These are phyloP conservation scores for Cyanocitta stelleri DNA, from an alignment of 2,113 vertebrate species.

Conservation along the genomic window DNA sequence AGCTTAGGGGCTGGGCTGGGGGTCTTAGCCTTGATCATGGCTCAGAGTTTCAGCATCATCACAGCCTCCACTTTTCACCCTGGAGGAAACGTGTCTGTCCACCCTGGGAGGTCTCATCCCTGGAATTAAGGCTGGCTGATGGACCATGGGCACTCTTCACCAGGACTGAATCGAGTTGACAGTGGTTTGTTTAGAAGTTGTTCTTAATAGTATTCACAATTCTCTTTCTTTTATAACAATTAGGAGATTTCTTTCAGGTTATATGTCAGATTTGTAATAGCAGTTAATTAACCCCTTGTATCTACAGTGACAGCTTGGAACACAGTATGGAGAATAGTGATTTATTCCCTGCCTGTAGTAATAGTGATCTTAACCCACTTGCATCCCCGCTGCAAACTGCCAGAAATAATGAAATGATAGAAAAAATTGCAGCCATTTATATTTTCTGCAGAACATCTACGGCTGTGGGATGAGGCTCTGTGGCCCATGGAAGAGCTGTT, in stretches of 20 bases:
- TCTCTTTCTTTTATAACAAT: neutral
- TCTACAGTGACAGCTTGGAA: neutral
- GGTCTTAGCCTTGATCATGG: neutral
- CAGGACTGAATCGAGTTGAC: neutral
- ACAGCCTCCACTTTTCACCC: neutral
- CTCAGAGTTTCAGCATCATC: neutral
- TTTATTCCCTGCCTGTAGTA: neutral
- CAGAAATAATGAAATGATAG: neutral
- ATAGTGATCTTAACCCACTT: neutral
- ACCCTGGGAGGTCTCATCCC: neutral
- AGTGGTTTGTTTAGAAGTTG: neutral
- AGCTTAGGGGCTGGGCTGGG: neutral
- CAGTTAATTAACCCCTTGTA: neutral
- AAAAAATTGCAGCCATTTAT: neutral
- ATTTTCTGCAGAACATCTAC: neutral
- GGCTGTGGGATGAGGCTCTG: neutral
- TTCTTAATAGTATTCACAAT: neutral
- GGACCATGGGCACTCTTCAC: neutral
- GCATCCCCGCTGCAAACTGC: neutral
- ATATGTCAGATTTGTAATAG: neutral
- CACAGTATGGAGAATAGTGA: neutral
- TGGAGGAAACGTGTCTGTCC: accelerated
- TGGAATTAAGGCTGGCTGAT: neutral
- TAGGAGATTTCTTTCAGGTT: neutral
- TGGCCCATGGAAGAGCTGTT: neutral